Evolutionary conservation across 2,113 vertebrate species (phyloP), one percentile per base, ranked within the genome.

Genomic region (Xiphorhynchus elegans): DNA sequence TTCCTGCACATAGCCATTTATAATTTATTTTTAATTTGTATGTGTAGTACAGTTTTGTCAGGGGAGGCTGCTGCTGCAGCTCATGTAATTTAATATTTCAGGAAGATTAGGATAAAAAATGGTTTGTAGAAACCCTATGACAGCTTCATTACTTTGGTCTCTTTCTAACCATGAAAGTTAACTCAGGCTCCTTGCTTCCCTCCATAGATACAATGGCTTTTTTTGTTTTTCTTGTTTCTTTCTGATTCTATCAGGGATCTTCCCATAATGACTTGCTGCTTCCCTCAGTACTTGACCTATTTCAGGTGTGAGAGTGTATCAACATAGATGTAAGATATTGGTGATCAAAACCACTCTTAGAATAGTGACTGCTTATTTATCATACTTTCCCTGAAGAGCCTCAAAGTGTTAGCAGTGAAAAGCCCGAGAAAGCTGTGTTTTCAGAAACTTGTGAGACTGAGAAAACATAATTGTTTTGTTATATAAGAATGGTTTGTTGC

Each of bases 1-100:
- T 92, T 79, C 35, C 58, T 70, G 14, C 33, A 79, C 25, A 72
- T 73, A 84, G 11, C 21, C 72, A 93, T 93, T 66, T 79, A 77
- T 82, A 85, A 92, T 95, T 96, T 94, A 91, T 79, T 93, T 93
- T 87, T 95, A 60, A 87, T 93, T 82, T 84, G 33, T 62, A 80
- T 47, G 60, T 84, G 39, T 58, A 67, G 24, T 37, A 62, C 39
- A 69, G 60, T 91, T 88, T 84, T 92, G 69, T 74, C 88, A 83
- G 31, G 69, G 77, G 39, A 92, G 14, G 26, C 37, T 92, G 74
- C n/a, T 89, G 35, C 59, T 81, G 67, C 39, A 44, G 76, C 35
- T 77, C 52, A 58, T 70, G 53, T 52, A 87, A 90, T 81, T 90
- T 75, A 95, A 70, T 89, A 90, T 84, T 93, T 95, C 91, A 84